A percentile compares a stretch with the other conserved stretches of the same genome.
These are phyloP conservation scores for Meles meles DNA, from an alignment of 2,113 vertebrate species.

Conservation along the genomic window DNA sequence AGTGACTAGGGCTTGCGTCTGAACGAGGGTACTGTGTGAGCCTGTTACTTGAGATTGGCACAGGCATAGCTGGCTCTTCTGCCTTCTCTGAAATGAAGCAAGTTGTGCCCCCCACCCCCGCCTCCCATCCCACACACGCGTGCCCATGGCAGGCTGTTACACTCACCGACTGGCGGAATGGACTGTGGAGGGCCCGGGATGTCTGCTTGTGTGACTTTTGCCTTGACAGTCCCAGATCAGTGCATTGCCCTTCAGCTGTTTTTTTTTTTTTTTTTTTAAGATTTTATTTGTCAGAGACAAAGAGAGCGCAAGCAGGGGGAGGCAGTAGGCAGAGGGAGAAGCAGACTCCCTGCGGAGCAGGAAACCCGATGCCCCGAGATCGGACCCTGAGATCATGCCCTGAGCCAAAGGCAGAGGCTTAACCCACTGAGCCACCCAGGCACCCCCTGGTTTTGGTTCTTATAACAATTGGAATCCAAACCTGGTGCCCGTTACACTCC, in stretches of 20 bases:
- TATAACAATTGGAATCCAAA: neutral
- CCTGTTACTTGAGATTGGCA: neutral
- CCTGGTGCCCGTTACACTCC: neutral
- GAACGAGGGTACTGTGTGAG: neutral
- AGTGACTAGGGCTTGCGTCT: too few species aligned
- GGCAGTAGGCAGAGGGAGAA: neutral
- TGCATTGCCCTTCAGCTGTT: neutral
- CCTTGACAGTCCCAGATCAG: neutral
- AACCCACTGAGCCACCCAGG: neutral
- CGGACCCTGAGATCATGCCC: neutral
- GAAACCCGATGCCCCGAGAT: neutral
- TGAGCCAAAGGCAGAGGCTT: neutral
- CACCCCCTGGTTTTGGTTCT: neutral
- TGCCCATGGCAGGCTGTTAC: fast-evolving
- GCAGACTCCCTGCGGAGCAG: neutral
- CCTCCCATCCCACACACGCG: fast-evolving
- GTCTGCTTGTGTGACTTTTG: too few species aligned
- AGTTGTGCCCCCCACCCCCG: fast-evolving
- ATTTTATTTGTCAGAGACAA: neutral
- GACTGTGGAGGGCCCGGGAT: neutral
- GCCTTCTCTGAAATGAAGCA: neutral
- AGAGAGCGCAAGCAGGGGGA: neutral
- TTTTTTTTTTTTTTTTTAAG: neutral
- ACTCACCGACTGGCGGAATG: neutral
- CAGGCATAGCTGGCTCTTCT: neutral